phyloP scores from a whole-genome alignment of 2,113 vertebrate genomes.

The Hoplias malabaricus region DNA sequence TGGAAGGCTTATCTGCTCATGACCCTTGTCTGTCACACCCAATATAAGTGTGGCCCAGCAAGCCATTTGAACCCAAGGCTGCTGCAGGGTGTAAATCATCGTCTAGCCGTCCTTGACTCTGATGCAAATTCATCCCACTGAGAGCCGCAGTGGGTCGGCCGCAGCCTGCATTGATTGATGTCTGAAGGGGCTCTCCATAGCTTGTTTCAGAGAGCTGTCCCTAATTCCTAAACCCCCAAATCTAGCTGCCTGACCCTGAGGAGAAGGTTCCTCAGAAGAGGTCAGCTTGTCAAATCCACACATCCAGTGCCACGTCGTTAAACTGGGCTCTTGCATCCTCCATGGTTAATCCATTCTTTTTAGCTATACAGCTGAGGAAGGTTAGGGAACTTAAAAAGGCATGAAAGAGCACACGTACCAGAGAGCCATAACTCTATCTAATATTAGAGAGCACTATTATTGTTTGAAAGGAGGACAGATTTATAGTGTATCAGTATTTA shows the following conservation, averaged over 20 bases:
- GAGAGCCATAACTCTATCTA: background rate
- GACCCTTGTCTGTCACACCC: slow-evolving; percentile 54
- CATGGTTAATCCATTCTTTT: slow-evolving; percentile 27
- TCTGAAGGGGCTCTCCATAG: slow-evolving; percentile 47
- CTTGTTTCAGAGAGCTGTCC: background rate
- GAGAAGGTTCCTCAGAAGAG: slow-evolving; percentile 8
- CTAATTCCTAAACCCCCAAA: background rate
- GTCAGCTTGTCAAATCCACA: slow-evolving; percentile 20
- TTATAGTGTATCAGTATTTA: background rate
- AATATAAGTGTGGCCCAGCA: slow-evolving; percentile 48
- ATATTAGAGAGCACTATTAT: background rate
- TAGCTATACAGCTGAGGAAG: slow-evolving; percentile 46
- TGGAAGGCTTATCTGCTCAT: slow-evolving; percentile 14
- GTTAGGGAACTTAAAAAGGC: slow-evolving; percentile 49
- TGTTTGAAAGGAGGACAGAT: background rate
- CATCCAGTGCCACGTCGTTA: background rate
- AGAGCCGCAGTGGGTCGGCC: background rate
- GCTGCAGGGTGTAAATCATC: slow-evolving; percentile 58
- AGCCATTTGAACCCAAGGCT: slow-evolving; percentile 60
- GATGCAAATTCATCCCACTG: slow-evolving; percentile 51
- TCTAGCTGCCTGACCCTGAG: slow-evolving; percentile 11
- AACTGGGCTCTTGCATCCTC: background rate
- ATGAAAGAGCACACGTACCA: slow-evolving; percentile 52
- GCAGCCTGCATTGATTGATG: slow-evolving; percentile 55
- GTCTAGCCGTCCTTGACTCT: slow-evolving; percentile 61